Conservation (phyloP, 2,888 invertebrate genomes). For the Xestia xanthographa region DNA sequence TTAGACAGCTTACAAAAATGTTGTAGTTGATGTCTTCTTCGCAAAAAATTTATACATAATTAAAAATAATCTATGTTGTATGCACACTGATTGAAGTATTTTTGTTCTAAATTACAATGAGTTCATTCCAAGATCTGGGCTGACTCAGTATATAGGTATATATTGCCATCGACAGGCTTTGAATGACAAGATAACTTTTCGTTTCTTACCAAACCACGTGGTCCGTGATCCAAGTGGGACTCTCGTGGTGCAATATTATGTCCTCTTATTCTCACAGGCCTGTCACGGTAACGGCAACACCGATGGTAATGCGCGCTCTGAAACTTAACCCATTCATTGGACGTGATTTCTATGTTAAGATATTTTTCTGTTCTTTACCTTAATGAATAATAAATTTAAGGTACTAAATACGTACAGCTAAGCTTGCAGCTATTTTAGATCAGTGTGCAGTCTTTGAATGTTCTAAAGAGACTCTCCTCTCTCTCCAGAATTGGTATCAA, state of each 20-base stretch:
- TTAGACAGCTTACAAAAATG: background rate
- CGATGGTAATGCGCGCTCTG: background rate
- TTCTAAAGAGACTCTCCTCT: background rate
- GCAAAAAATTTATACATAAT: background rate
- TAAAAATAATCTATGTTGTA: background rate
- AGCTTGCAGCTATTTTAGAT: background rate
- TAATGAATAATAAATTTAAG: background rate
- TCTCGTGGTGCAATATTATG: background rate
- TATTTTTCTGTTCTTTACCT: background rate
- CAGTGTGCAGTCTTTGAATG: background rate
- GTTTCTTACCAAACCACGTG: background rate
- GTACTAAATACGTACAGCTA: background rate
- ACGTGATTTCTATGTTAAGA: background rate
- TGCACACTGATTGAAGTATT: constrained; percentile 4
- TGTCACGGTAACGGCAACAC: background rate
- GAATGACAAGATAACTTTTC: background rate
- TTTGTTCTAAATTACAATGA: background rate
- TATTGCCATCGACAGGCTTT: background rate
- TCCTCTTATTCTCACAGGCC: background rate
- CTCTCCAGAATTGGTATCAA: background rate
- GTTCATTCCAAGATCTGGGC: background rate
- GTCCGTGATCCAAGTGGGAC: background rate
- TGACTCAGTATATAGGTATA: background rate
- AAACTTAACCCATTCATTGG: background rate
- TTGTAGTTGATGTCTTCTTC: background rate